Base-by-base conservation (phyloP, 2,113 vertebrate genomes). In the Symphodus melops region DNA sequence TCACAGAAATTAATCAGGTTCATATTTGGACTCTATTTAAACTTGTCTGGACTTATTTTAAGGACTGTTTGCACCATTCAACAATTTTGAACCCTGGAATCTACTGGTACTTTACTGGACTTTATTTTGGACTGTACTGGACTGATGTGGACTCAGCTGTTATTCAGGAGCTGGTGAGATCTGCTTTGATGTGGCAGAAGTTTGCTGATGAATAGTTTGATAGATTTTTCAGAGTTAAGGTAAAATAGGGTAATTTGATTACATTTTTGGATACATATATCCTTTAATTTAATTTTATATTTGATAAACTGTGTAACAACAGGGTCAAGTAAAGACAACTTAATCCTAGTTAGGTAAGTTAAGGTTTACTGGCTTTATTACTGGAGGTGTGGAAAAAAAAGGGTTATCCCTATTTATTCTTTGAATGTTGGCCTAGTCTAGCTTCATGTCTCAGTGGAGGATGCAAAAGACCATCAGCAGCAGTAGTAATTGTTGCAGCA, bases 381-480 rank as follows among this genome's bases (percentile, higher is more conserved):
- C 9, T 9, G 20, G 11, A 37, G 7, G 28, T 61, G 21, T 51
- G 16, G n/a, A n/a, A 56, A 9, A 77, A 37, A 70, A 70, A 9
- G n/a, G 6, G 7, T 20, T n/a, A 51, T n/a, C 59, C 16, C 54
- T 77, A 64, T 83, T 87, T 75, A 80, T 80, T 81, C 60, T 51
- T 88, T 88, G 79, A 54, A 92, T 90, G 88, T 72, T 72, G 60
- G 70, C 69, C 52, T 80, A 78, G 70, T 61, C 79, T 67, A 33
- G 67, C 28, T 44, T 77, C 20, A 76, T 71, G 54, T 76, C 17
- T 85, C 49, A 64, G 62, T 28, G 71, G 85, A 85, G 74, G 77
- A 89, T 86, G 77, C 64, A 86, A 72, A 72, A 79, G 66, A 72
- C 44, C 21, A 64, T 25, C 52, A 77, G 80, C 8, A 82, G 68